These are phyloP conservation scores for Rhynchonycteris naso DNA, from an alignment of 2,797 vertebrate genomes.

Conservation along the genomic window DNA sequence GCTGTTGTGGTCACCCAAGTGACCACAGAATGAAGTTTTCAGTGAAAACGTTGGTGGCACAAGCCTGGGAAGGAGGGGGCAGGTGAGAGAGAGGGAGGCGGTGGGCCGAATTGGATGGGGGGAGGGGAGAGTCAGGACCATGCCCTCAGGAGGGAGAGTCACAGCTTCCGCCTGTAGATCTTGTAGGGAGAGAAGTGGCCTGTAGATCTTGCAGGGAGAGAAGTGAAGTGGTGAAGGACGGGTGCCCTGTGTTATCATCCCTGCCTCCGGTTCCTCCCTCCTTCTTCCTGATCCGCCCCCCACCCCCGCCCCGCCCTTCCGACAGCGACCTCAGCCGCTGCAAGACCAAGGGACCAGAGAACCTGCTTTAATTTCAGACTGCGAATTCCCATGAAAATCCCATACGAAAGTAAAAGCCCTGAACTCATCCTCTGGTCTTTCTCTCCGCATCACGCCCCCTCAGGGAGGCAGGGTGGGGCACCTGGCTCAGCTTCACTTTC, in stretches of 20 bases:
- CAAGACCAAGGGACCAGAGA: background rate
- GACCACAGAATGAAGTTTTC: background rate
- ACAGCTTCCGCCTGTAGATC: background rate
- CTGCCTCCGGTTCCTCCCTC: background rate
- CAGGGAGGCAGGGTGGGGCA: accelerated
- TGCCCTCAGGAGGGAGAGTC: background rate
- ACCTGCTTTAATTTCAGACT: background rate
- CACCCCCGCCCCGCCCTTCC: background rate
- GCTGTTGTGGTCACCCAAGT: background rate
- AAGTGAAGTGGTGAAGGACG: background rate
- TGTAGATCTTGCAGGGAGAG: background rate
- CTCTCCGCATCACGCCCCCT: background rate
- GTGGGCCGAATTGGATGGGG: background rate
- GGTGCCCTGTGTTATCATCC: accelerated
- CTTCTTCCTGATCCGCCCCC: background rate
- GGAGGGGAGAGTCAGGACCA: background rate
- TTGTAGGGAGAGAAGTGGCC: background rate
- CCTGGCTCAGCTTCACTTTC: background rate
- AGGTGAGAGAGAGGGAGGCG: background rate
- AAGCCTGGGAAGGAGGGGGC: background rate
- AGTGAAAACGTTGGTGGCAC: background rate
- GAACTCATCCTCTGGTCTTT: background rate
- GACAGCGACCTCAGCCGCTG: background rate
- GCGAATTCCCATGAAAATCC: background rate
- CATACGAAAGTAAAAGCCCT: background rate